Conservation (phyloP, 2,888 invertebrate species). For the Pediacus dermestoides region DNA sequence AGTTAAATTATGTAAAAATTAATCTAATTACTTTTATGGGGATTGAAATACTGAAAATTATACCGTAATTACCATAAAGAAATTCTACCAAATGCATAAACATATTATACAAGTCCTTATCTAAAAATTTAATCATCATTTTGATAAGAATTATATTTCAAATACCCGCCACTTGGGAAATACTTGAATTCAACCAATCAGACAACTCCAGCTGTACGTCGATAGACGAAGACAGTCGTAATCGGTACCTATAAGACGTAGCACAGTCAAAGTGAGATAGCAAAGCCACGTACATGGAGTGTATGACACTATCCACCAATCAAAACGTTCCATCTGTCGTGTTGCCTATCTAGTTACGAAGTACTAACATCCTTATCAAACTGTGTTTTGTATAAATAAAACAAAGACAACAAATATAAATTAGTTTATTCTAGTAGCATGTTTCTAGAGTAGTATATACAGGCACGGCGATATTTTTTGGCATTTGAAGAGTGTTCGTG, state of each 20-base stretch:
- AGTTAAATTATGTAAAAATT: no score
- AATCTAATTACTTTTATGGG: no score
- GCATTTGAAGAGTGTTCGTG: constrained; percentile 37
- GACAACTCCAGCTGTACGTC: constrained; percentile 39
- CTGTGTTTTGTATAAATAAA: constrained; percentile 17
- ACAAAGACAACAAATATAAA: constrained; percentile 17
- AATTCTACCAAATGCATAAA: no score
- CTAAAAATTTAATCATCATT: no score
- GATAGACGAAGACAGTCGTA: no score
- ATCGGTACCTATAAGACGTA: constrained; percentile 15
- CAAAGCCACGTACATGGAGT: constrained; percentile 34
- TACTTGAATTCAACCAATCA: constrained; percentile 31
- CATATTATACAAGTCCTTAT: no score
- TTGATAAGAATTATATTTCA: no score
- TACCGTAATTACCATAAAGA: no score
- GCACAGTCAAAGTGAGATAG: constrained; percentile 36
- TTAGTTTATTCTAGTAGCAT: constrained; percentile 27
- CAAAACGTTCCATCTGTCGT: constrained; percentile 49
- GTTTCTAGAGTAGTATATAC: constrained; percentile 24
- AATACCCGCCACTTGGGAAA: constrained; percentile 28
- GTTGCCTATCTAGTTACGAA: constrained; percentile 31
- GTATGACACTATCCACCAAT: constrained; percentile 38
- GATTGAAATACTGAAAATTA: no score
- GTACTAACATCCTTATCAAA: constrained; percentile 17
- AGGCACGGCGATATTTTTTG: constrained; percentile 36